Evolutionary conservation across 2,113 vertebrate species (phyloP).

Genomic region (Phaethornis superciliosus): DNA sequence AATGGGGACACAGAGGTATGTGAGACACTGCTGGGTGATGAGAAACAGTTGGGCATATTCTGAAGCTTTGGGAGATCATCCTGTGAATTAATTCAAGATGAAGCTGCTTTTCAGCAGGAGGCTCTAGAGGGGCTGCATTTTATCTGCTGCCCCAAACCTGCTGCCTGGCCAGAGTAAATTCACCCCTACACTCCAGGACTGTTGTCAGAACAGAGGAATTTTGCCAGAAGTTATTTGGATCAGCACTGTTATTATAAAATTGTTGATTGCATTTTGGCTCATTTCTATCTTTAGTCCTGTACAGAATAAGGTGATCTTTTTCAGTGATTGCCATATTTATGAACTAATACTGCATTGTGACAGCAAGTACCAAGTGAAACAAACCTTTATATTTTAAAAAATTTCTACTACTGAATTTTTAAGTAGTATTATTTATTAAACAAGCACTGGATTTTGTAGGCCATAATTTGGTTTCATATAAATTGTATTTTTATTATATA

Average conservation of each 20-base stretch:
- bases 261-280: neutral
- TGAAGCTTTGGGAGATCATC: neutral
- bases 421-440: neutral
- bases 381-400: neutral
- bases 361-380: neutral
- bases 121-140: rapidly evolving
- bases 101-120: neutral
- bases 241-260: neutral
- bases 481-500: neutral
- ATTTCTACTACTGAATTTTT: neutral
- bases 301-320: neutral
- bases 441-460: neutral
- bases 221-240: neutral
- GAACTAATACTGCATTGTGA: neutral
- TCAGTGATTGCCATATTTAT: neutral
- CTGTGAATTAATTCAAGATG: neutral
- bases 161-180: neutral
- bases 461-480: neutral
- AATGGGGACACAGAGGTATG: neutral
- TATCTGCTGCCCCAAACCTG: neutral
- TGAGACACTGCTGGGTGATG: neutral
- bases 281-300: neutral
- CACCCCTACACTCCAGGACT: rapidly evolving
- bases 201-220: rapidly evolving
- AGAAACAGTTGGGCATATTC: neutral